These are phyloP conservation scores for Leptinotarsa haldemani DNA, from an alignment of 2,888 invertebrate genomes.

Conservation along the genomic window DNA sequence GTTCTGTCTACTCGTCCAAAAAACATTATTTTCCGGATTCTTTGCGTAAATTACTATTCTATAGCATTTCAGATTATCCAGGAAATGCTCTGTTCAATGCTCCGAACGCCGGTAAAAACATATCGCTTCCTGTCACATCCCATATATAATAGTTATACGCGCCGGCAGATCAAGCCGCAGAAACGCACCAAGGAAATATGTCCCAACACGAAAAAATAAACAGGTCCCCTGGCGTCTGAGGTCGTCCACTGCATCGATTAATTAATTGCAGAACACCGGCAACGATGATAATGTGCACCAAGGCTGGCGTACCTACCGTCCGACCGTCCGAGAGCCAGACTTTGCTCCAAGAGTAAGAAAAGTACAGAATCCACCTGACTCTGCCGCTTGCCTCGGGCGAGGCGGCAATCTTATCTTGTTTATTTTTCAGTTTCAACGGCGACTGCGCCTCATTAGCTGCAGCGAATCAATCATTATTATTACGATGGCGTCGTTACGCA, in stretches of 20 bases:
- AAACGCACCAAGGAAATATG: constrained; percentile 8
- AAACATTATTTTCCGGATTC: background rate
- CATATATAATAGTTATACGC: background rate
- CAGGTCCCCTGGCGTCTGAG: constrained; percentile 20
- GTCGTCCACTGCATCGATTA: constrained; percentile 20
- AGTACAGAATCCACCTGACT: constrained; percentile 16
- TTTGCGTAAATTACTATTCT: background rate
- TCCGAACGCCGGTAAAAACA: background rate
- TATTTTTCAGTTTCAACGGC: constrained; percentile 12
- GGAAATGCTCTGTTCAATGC: background rate
- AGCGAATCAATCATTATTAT: constrained; percentile 12
- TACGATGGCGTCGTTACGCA: constrained; percentile 16
- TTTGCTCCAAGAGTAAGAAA: background rate
- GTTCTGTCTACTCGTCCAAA: background rate
- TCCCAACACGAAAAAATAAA: constrained; percentile 7
- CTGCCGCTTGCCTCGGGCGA: background rate
- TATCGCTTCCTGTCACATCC: background rate
- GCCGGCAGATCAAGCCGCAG: background rate
- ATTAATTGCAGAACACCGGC: constrained; percentile 19
- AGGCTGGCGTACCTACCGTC: constrained; percentile 8
- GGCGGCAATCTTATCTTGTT: constrained; percentile 16
- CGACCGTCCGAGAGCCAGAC: constrained; percentile 6
- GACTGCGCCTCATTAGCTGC: constrained; percentile 15
- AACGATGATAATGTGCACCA: constrained; percentile 14
- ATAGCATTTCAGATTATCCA: background rate